Evolutionary conservation across 2,113 vertebrate species (phyloP).

Genomic region (Galemys pyrenaicus): DNA sequence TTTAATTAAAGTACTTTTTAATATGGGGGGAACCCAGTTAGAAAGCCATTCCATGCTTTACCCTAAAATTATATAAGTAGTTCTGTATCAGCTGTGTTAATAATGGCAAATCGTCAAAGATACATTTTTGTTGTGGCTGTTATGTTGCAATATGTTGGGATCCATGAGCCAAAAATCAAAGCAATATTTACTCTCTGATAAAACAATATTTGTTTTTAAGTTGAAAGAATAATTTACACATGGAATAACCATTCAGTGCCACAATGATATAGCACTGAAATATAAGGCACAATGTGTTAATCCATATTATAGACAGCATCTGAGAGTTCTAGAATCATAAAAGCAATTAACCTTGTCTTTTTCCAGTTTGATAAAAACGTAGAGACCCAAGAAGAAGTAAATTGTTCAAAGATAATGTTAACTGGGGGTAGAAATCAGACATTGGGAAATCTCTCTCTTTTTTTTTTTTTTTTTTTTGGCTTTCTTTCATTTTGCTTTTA

Average conservation of each 20-base stretch:
- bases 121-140: not conserved
- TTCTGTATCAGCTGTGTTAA: constrained; percentile 59
- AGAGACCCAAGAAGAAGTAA: not conserved
- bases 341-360: not conserved
- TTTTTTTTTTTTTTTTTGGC: not conserved
- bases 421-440: not conserved
- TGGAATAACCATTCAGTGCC: constrained; percentile 9
- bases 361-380: not conserved
- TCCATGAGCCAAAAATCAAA: constrained; percentile 54
- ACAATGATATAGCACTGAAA: not conserved
- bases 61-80: constrained; percentile 48
- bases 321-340: not conserved
- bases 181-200: constrained; percentile 63
- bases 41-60: constrained; percentile 37
- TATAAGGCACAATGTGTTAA: constrained; percentile 11
- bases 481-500: not conserved
- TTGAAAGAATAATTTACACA: constrained; percentile 66
- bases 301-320: not conserved
- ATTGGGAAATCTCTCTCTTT: not conserved
- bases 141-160: constrained; percentile 45
- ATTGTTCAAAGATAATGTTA: not conserved
- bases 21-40: constrained; percentile 55
- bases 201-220: constrained; percentile 60
- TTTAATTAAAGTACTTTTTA: constrained; percentile 68
- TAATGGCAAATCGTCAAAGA: constrained; percentile 71